A percentile compares a stretch with the other conserved stretches of the same genome.
phyloP scores from a whole-genome alignment of 2,113 vertebrate genomes.

The Tyto alba region DNA sequence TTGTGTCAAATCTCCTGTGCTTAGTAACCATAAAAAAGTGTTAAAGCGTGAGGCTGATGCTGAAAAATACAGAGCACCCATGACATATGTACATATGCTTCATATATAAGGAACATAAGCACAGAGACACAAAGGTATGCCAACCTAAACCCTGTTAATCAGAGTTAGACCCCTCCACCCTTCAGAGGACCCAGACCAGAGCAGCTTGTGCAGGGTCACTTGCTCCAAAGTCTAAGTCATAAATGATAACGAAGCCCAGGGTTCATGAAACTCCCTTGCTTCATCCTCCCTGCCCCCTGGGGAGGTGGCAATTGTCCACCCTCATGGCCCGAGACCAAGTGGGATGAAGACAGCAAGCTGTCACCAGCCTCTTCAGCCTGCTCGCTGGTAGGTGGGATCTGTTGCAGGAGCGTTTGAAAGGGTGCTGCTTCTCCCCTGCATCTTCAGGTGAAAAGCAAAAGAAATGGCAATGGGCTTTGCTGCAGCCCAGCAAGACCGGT shows the following conservation, averaged over 20 bases:
- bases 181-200: neutral
- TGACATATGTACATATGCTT: too few relatives aligned
- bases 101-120: rapidly evolving
- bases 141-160: rapidly evolving
- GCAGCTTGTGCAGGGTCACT: rapidly evolving
- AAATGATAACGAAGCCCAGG: rapidly evolving
- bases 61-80: neutral
- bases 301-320: neutral
- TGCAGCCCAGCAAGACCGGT: neutral
- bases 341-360: neutral
- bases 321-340: neutral
- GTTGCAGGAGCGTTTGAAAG: neutral
- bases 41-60: neutral
- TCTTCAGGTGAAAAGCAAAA: neutral
- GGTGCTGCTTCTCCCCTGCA: neutral
- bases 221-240: neutral
- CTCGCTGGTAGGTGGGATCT: neutral
- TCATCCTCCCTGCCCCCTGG: neutral
- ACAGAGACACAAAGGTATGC: rapidly evolving
- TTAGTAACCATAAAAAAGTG: neutral
- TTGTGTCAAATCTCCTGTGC: neutral
- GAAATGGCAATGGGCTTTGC: neutral
- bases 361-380: neutral
- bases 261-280: neutral
- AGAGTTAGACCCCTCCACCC: neutral